Conservation (phyloP, 2,888 invertebrate genomes). For the Frankliniella fusca region DNA sequence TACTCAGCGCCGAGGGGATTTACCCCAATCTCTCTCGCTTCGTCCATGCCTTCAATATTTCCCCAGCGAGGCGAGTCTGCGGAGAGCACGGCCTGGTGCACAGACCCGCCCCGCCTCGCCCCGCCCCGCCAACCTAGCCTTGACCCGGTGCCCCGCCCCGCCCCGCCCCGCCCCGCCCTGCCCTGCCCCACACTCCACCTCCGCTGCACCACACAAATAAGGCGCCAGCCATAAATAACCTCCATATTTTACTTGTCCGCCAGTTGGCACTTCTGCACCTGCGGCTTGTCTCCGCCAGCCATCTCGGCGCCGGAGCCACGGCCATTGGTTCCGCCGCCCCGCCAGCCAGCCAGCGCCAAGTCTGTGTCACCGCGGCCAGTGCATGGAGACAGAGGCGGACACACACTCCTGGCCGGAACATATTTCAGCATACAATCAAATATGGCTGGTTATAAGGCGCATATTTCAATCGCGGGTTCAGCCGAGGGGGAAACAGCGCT, state of each 20-base stretch:
- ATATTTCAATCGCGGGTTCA: too few species aligned
- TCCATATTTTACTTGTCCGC: constrained; percentile 16
- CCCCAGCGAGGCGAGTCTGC: too few species aligned
- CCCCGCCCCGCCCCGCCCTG: constrained; percentile 7
- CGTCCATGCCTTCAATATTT: too few species aligned
- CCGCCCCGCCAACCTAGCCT: background rate
- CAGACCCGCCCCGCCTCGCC: too few species aligned
- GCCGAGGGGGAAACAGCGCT: too few species aligned
- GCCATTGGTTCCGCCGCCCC: background rate
- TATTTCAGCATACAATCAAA: too few species aligned
- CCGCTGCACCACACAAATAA: constrained; percentile 24
- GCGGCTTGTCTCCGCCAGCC: constrained; percentile 1
- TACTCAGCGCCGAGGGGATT: too few species aligned
- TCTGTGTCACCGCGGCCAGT: background rate
- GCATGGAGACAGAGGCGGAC: background rate
- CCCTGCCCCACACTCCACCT: background rate
- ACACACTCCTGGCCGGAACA: too few species aligned
- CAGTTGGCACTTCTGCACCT: constrained; percentile 17
- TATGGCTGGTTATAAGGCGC: too few species aligned
- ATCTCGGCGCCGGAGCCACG: background rate
- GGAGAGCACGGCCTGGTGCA: too few species aligned
- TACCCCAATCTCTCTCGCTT: too few species aligned
- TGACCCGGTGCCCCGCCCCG: background rate
- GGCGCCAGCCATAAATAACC: background rate
- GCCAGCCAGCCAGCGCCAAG: background rate